These are phyloP conservation scores for Nasalis larvatus DNA, from an alignment of 2,113 vertebrate species.

Conservation along the genomic window DNA sequence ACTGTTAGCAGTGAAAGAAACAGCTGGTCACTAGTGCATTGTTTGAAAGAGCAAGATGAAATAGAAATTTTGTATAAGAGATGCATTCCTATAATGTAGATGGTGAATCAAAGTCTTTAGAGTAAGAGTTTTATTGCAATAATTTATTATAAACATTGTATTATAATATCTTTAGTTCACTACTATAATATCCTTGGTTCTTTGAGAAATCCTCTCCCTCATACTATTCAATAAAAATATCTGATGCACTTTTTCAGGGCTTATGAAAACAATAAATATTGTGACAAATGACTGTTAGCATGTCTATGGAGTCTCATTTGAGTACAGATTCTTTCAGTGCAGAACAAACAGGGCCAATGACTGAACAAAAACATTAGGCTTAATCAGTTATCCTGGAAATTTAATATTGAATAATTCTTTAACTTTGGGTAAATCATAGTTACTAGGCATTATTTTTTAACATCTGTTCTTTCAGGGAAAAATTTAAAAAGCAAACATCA, in stretches of 20 bases:
- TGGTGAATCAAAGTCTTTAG: neutral
- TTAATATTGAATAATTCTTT: neutral
- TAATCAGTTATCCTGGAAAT: neutral
- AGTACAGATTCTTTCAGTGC: neutral
- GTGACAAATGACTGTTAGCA: neutral
- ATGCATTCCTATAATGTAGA: neutral
- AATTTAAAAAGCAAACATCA: neutral
- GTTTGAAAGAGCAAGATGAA: slow-evolving; percentile 39
- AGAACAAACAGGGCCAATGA: neutral
- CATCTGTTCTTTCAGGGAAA: neutral
- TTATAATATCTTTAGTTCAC: slow-evolving; percentile 29
- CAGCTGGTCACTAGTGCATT: neutral
- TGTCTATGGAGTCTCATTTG: neutral
- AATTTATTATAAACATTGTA: neutral
- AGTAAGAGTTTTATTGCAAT: slow-evolving; percentile 6
- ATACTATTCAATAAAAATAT: slow-evolving; percentile 29
- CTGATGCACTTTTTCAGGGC: neutral
- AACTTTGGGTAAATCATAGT: neutral
- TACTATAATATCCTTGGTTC: neutral
- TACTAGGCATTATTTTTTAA: neutral
- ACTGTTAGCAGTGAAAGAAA: neutral
- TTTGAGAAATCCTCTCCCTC: neutral
- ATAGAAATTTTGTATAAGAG: slow-evolving; percentile 12
- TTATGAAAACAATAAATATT: neutral
- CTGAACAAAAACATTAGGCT: slow-evolving; percentile 15